These are phyloP conservation scores for Clarias gariepinus DNA, from an alignment of 2,113 vertebrate genomes.

Conservation along the genomic window DNA sequence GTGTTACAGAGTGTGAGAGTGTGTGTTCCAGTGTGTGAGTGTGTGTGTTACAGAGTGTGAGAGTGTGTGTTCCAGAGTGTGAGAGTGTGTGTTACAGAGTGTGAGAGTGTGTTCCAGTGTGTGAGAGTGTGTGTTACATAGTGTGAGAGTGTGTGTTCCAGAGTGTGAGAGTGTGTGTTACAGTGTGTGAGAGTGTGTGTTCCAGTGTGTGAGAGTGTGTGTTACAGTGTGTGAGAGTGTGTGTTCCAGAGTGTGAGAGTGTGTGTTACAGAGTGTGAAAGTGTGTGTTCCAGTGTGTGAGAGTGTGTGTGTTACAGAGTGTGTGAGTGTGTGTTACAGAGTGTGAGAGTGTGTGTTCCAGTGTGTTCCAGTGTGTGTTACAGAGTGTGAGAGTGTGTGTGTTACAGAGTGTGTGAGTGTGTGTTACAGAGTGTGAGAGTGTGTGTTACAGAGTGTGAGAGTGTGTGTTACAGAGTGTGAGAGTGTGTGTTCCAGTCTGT, in stretches of 20 bases:
- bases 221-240: not conserved
- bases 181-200: too few species aligned
- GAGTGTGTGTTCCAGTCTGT: not conserved
- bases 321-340: too few species aligned
- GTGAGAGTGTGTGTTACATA: not conserved
- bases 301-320: not conserved
- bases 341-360: not conserved
- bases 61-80: not conserved
- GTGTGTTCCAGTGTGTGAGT: not conserved
- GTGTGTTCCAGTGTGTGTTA: too few species aligned
- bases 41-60: not conserved
- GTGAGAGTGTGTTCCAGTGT: not conserved
- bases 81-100: not conserved
- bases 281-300: not conserved
- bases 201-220: too few species aligned
- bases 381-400: too few species aligned
- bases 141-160: not conserved
- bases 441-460: too few species aligned
- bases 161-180: too few species aligned
- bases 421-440: not conserved
- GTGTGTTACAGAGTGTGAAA: not conserved
- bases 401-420: not conserved
- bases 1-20: not conserved
- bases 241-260: not conserved
- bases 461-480: not conserved